phyloP scores from a whole-genome alignment of 2,888 invertebrate species.

The Nemotelus pantherinus region DNA sequence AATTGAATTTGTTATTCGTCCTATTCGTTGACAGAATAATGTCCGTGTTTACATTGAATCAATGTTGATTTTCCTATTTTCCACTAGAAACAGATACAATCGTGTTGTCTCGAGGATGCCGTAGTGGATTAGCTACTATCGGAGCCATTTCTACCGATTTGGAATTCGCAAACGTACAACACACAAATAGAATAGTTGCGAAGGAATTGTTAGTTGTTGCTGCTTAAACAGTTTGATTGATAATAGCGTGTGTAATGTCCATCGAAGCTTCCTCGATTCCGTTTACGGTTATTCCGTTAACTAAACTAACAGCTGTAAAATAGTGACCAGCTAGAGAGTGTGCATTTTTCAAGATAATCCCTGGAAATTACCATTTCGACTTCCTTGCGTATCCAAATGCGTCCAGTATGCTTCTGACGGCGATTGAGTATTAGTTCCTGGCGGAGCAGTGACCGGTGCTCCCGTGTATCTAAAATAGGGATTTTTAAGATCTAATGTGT shows the following conservation, averaged over 20 bases:
- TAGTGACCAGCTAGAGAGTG: neutral
- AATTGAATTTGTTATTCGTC: too few relatives aligned
- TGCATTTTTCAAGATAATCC: neutral
- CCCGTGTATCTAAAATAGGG: constrained; percentile 98
- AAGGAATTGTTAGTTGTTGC: constrained; percentile 8
- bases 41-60: too few relatives aligned
- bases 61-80: too few relatives aligned
- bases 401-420: constrained; percentile 95
- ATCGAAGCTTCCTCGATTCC: constrained; percentile 78
- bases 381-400: constrained; percentile 79
- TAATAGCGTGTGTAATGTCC: constrained; percentile 72
- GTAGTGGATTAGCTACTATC: too few relatives aligned
- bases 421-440: constrained; percentile 88
- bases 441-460: constrained; percentile 90
- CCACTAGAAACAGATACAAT: too few relatives aligned
- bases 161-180: neutral
- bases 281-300: constrained; percentile 79
- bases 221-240: constrained; percentile 58
- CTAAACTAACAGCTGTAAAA: constrained; percentile 73
- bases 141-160: constrained; percentile 15
- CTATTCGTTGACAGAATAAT: too few relatives aligned
- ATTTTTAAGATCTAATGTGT: constrained; percentile 96
- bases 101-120: too few relatives aligned
- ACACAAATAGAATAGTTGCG: neutral
- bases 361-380: constrained; percentile 58